Evolutionary conservation across 2,113 vertebrate species (phyloP).

Genomic region (Motacilla alba): DNA sequence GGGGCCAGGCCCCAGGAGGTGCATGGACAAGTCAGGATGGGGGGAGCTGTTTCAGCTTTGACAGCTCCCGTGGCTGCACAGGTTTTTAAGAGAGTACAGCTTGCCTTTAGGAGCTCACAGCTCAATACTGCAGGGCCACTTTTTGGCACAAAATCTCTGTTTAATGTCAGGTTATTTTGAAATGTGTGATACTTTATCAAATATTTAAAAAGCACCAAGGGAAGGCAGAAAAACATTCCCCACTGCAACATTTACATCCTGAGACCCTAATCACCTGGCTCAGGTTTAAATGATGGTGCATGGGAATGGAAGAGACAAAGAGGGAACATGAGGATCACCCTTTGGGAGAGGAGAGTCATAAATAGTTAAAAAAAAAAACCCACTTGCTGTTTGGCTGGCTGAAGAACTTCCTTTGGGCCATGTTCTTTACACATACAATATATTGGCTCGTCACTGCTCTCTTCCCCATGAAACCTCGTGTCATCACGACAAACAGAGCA

Average conservation of each 20-base stretch:
- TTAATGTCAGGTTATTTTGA: background rate
- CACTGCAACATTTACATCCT: background rate
- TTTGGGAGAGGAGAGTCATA: background rate
- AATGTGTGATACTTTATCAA: background rate
- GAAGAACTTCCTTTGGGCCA: background rate
- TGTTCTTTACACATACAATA: background rate
- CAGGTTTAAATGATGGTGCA: background rate
- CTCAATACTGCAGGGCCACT: background rate
- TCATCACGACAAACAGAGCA: background rate
- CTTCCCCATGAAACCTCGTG: fast-evolving
- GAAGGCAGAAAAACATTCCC: background rate
- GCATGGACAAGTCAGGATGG: fast-evolving
- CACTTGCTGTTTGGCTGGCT: background rate
- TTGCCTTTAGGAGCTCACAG: background rate
- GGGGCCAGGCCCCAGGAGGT: background rate
- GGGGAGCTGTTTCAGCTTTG: background rate
- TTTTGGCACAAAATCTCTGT: constrained; percentile 19
- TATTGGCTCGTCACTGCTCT: fast-evolving
- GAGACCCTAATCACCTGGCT: background rate
- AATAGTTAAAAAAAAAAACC: background rate
- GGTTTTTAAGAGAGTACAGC: background rate
- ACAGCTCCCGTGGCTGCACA: background rate
- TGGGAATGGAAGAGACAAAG: background rate
- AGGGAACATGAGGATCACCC: background rate
- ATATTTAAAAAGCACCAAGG: constrained; percentile 1